Evolutionary conservation across 2,888 invertebrate species (phyloP), one percentile per base, ranked within the genome.

Genomic region (Nycteola revayana): DNA sequence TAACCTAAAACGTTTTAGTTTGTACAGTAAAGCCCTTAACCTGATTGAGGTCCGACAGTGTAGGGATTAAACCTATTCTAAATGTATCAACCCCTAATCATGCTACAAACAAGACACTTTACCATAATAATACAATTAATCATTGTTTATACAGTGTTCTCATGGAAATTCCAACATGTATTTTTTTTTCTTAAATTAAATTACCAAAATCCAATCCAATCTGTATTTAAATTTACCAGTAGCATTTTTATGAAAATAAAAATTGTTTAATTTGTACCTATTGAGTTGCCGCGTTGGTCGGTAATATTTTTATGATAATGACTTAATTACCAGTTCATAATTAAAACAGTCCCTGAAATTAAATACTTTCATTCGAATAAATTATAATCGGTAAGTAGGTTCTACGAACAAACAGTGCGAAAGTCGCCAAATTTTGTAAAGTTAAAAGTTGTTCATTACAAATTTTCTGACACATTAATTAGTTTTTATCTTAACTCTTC

Each of bases 1-100:
- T 46, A 58, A 59, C 50, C 34, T 30, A 47, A 43, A 34, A 33
- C 42, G 49, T 54, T 57, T 59, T 56, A 54, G 51, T 56, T 50
- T 44, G 58, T 50, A 42, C 47, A 39, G 45, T 32, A 37, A 42
- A 42, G 43, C 54, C 53, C 60, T 60, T 55, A 30, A 29, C 42
- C 49, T 75, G 69, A 74, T 69, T 65, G 54, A 65, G 72, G 69
- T 74, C 59, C 44, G 70, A 70, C 75, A 67, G 57, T 49, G 52
- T 33, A 37, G 42, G 49, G 61, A 58, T 68, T 61, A 60, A 33
- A 39, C 36, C 39, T 53, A 47, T 51, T 47, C 44, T 48, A 42
- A 36, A 45, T 58, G 25, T 34, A 49, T 49, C 42, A 47, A 42
- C 53, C 50, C 42, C 52, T 48, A 53, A 57, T 54, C 32, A 44